Percentiles rank a stretch among this genome's conserved stretches.
These are phyloP conservation scores for Oryzias celebensis DNA, from an alignment of 2,113 vertebrate genomes.

Conservation along the genomic window DNA sequence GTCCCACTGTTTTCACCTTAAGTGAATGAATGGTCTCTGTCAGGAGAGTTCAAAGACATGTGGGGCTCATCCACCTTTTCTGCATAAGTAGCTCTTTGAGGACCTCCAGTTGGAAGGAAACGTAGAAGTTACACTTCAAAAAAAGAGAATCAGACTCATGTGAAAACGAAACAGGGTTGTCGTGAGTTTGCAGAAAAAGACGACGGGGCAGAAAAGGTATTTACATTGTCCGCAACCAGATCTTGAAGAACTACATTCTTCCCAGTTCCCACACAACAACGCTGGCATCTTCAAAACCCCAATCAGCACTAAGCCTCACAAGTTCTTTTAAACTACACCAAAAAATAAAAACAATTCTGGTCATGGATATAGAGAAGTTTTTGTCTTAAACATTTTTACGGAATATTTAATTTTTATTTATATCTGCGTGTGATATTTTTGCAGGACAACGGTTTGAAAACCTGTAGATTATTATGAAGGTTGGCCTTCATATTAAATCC, in stretches of 20 bases:
- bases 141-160: background rate
- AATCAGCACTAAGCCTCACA: background rate
- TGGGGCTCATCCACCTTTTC: background rate
- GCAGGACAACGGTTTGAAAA: too few species aligned
- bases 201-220: background rate
- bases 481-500: too few species aligned
- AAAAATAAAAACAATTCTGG: too few species aligned
- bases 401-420: too few species aligned
- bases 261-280: background rate
- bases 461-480: too few species aligned
- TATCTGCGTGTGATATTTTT: too few species aligned
- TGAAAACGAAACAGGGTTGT: background rate
- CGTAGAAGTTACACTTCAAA: background rate
- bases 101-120: background rate
- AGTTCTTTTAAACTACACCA: too few species aligned
- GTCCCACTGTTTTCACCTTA: background rate
- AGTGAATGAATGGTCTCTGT: background rate
- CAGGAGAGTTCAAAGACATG: constrained; percentile 1
- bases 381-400: too few species aligned
- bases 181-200: background rate
- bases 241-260: constrained; percentile 54
- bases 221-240: constrained; percentile 4
- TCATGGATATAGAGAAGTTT: too few species aligned
- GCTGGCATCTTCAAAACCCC: background rate
- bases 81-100: background rate